Base-by-base conservation (phyloP, 2,113 vertebrate genomes). In the Melanerpes aurifrons region DNA sequence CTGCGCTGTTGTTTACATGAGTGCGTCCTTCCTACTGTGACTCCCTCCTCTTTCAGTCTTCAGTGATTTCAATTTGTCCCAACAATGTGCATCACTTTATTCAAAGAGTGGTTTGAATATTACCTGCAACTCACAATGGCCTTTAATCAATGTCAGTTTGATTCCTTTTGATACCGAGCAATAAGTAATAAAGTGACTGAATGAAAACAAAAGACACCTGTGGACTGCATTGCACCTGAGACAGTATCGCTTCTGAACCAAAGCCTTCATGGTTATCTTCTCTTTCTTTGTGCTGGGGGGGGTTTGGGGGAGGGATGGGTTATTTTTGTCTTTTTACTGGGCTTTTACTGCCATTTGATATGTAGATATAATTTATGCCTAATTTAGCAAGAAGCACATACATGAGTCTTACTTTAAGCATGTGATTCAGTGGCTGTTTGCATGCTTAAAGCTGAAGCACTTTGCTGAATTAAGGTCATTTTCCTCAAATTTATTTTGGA, bases 141-240 rank as follows among this genome's bases (percentile, higher is more conserved):
- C 95, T 97, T 97, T 95, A 97, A 97, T 96, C 92, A 93, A 90
- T 91, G 94, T 97, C 91, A 66, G 64, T 97, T 97, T 91, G 73
- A 95, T 96, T 95, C 94, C 81, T 97, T 97, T 97, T 98, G 95
- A 97, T 97, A 96, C 95, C 81, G 86, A 97, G 96, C 97, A 98
- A 98, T 98, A 98, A 97, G 94, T 86, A 97, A 96, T 96, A 95
- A 96, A 96, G 89, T 86, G 59, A 90, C 86, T 92, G 94, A 92
- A 67, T 88, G 43, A 90, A 95, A 96, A 86, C 35, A 80, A 92
- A 95, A 83, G 73, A 96, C 79, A 91, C 78, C 83, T 26, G 78
- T 94, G 66, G 86, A 86, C 85, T 89, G 75, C 86, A 79, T 95
- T 88, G 80, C 89, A 84, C 54, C 76, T 91, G 64, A 74, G 73